Conservation (phyloP, 2,888 invertebrate species). For the Heliconius sara region DNA sequence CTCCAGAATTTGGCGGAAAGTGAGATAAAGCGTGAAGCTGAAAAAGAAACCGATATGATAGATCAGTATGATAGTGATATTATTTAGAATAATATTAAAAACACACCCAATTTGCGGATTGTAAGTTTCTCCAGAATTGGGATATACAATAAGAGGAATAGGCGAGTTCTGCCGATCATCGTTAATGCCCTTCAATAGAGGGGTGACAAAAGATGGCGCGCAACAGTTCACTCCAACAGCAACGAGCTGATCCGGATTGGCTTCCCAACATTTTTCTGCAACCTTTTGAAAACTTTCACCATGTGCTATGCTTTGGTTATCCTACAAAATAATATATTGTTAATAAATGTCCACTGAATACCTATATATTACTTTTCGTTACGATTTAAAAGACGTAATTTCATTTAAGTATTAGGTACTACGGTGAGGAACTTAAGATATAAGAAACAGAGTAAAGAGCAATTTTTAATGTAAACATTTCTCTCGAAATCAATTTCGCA, state of each 20-base stretch:
- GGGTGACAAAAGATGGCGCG: slow-evolving; percentile 74
- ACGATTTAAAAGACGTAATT: background rate
- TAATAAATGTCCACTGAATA: background rate
- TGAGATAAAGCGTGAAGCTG: too few species aligned
- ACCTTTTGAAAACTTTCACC: slow-evolving; percentile 92
- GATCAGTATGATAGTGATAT: background rate
- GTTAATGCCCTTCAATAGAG: slow-evolving; percentile 76
- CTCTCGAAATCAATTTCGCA: too few species aligned
- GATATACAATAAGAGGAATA: slow-evolving; percentile 93
- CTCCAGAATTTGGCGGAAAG: too few species aligned
- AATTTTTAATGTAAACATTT: too few species aligned
- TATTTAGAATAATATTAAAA: background rate
- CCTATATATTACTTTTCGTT: background rate
- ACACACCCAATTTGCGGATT: slow-evolving; percentile 87
- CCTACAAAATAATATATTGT: slow-evolving; percentile 58
- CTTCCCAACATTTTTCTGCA: slow-evolving; percentile 88
- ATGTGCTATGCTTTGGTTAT: slow-evolving; percentile 86
- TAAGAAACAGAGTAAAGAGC: too few species aligned
- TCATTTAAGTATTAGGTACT: too few species aligned
- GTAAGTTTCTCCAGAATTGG: slow-evolving; percentile 95
- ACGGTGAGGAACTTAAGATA: too few species aligned
- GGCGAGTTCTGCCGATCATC: slow-evolving; percentile 77
- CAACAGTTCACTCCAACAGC: slow-evolving; percentile 96
- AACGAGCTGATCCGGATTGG: slow-evolving; percentile 88
- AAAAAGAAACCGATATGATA: too few species aligned